Evolutionary conservation across 92 coral and sea anemone genomes (phyloP).

Genomic region (Galaxea fascicularis): DNA sequence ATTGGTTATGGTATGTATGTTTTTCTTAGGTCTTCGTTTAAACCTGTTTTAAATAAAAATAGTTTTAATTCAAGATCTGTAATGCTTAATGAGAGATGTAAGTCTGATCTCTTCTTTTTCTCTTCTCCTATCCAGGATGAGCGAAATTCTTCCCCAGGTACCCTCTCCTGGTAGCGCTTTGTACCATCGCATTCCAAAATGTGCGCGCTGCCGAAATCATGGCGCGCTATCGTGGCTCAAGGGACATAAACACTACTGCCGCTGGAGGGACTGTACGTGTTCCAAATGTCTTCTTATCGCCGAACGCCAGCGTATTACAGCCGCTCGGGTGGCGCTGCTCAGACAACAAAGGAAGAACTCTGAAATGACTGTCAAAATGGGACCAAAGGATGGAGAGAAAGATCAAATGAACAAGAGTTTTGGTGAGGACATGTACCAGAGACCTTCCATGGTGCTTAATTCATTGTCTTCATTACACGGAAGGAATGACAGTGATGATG

Average conservation of each 20-base stretch:
- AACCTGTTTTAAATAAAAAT: too few species aligned
- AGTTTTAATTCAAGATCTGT: too few species aligned
- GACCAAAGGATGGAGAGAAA: constrained; percentile 53
- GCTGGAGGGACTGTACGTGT: constrained; percentile 96
- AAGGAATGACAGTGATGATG: constrained; percentile 44
- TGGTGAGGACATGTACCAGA: constrained; percentile 79
- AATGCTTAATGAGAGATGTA: neutral
- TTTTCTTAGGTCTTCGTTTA: too few species aligned
- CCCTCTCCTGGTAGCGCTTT: constrained; percentile 95
- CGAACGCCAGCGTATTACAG: constrained; percentile 97
- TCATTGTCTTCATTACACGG: constrained; percentile 38
- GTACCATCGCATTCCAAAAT: constrained; percentile 97
- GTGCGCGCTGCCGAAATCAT: constrained; percentile 98
- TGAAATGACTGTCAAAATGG: constrained; percentile 70
- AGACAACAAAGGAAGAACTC: constrained; percentile 96
- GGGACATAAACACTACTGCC: constrained; percentile 98
- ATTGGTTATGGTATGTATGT: too few species aligned
- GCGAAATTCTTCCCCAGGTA: constrained; percentile 90
- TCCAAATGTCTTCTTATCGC: constrained; percentile 96
- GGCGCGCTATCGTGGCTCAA: constrained; percentile 96
- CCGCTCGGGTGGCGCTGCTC: constrained; percentile 95
- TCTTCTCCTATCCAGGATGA: constrained; percentile 71
- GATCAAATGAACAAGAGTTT: constrained; percentile 33
- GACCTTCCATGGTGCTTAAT: constrained; percentile 92
- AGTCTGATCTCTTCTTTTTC: neutral